phyloP scores from a whole-genome alignment of 1,140 invertebrate genomes.

The Ips typographus region DNA sequence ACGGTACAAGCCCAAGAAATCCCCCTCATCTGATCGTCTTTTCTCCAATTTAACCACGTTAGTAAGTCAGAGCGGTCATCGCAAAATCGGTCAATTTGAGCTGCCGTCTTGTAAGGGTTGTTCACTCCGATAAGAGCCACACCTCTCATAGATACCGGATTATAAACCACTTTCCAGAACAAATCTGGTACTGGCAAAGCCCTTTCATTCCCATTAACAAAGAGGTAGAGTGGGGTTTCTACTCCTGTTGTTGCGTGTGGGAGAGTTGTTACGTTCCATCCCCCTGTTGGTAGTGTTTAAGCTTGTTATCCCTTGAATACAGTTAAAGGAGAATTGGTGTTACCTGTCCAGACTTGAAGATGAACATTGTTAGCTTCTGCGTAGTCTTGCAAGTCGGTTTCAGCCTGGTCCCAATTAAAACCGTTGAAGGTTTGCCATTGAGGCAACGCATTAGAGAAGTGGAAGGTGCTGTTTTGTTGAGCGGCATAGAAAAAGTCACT shows the following conservation, averaged over 20 bases:
- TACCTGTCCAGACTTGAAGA: conserved; percentile 56
- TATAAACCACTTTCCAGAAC: conserved; percentile 65
- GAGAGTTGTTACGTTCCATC: conserved; percentile 57
- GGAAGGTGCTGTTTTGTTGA: conserved; percentile 64
- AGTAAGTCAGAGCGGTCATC: conserved; percentile 57
- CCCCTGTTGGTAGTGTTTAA: conserved; percentile 51
- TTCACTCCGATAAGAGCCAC: conserved; percentile 66
- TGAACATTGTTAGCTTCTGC: conserved; percentile 38
- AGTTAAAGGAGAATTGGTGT: too few relatives aligned
- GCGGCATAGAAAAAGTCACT: conserved; percentile 64
- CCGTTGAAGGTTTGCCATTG: conserved; percentile 62
- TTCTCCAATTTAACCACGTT: conserved; percentile 55
- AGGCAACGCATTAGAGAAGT: conserved; percentile 58
- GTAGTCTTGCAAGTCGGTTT: conserved; percentile 53
- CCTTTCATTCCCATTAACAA: conserved; percentile 51
- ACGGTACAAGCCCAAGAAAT: conserved; percentile 68
- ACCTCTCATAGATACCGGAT: conserved; percentile 55
- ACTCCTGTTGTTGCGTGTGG: conserved; percentile 40
- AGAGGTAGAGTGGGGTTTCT: conserved; percentile 55
- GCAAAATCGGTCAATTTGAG: conserved; percentile 55
- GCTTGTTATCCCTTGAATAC: neutral
- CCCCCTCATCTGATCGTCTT: conserved; percentile 51
- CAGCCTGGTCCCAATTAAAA: conserved; percentile 58
- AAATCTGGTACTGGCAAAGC: conserved; percentile 59
- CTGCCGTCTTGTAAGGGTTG: conserved; percentile 59